Conservation (phyloP, 2,113 vertebrate genomes). For the Epinephelus fuscoguttatus region DNA sequence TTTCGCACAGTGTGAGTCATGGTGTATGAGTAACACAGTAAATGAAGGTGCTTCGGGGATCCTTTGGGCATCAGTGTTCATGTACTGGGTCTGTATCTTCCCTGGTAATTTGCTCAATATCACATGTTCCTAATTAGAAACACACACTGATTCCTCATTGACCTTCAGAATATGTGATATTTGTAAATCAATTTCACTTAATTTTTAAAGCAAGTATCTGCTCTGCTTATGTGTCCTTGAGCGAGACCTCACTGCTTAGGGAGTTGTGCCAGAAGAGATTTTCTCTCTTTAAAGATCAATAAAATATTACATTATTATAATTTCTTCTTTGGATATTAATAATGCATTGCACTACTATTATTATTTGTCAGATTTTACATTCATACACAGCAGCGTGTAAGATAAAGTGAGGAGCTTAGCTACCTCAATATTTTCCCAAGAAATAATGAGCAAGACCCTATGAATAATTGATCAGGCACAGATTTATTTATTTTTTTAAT, state of each 20-base stretch:
- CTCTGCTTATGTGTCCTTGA: constrained; percentile 13
- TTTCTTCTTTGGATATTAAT: not conserved
- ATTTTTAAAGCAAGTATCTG: not conserved
- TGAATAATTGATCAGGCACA: constrained; percentile 52
- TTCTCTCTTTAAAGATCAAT: not conserved
- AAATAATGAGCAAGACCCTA: constrained; percentile 5
- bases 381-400: not conserved
- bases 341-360: not conserved
- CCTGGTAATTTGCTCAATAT: not conserved
- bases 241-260: not conserved
- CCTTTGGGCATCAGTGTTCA: not conserved
- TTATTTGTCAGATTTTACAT: not conserved
- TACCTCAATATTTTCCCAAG: not conserved
- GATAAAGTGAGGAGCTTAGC: not conserved
- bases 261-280: not conserved
- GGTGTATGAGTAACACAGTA: constrained; percentile 28
- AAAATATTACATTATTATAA: not conserved
- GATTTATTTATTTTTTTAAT: not conserved
- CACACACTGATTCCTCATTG: not conserved
- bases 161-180: not conserved
- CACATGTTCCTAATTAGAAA: constrained; percentile 12
- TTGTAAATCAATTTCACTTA: not conserved
- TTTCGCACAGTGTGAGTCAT: constrained; percentile 48
- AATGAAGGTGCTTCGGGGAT: constrained; percentile 1
- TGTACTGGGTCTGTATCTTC: not conserved